Percentiles rank a stretch among this genome's conserved stretches.
Evolutionary conservation across 2,797 vertebrate genomes (phyloP).

Genomic region (Novumbra hubbsi): DNA sequence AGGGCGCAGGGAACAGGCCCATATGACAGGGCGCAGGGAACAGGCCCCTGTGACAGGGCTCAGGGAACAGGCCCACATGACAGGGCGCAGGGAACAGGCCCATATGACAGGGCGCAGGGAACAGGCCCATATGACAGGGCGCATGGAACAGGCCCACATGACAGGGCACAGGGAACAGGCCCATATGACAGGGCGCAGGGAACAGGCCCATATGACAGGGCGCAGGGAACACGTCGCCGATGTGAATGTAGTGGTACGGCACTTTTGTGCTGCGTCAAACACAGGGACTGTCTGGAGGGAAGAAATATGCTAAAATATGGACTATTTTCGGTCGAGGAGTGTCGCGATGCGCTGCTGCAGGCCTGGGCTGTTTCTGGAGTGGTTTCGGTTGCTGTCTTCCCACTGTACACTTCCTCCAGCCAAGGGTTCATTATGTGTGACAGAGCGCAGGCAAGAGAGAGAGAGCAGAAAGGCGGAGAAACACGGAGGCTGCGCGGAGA

Average conservation of each 20-base stretch:
- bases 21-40: slow-evolving; percentile 43
- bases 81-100: slow-evolving; percentile 32
- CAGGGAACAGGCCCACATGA: slow-evolving; percentile 38
- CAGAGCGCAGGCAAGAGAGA: slow-evolving; percentile 50
- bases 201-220: slow-evolving; percentile 38
- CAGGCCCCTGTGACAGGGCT: slow-evolving; percentile 36
- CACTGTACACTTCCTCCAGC: slow-evolving; percentile 45
- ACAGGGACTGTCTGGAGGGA: slow-evolving; percentile 15
- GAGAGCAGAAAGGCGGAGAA: slow-evolving; percentile 46
- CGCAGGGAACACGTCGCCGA: slow-evolving; percentile 60
- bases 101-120: slow-evolving; percentile 42
- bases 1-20: slow-evolving; percentile 46
- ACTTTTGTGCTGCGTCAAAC: slow-evolving; percentile 38
- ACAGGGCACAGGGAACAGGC: slow-evolving; percentile 37
- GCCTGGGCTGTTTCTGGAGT: slow-evolving; percentile 51
- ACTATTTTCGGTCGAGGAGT: slow-evolving; percentile 41
- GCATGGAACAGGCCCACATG: slow-evolving; percentile 33
- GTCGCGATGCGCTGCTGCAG: slow-evolving; percentile 27
- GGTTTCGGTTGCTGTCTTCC: slow-evolving; percentile 33
- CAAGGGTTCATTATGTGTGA: slow-evolving; percentile 72
- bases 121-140: slow-evolving; percentile 37
- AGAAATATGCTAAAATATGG: slow-evolving; percentile 76
- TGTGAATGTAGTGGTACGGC: slow-evolving; percentile 17
- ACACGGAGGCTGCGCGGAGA: slow-evolving; percentile 37
- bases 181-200: slow-evolving; percentile 42